These are phyloP conservation scores for Coleophora flavipennella DNA, from an alignment of 2,888 invertebrate genomes.

Conservation along the genomic window DNA sequence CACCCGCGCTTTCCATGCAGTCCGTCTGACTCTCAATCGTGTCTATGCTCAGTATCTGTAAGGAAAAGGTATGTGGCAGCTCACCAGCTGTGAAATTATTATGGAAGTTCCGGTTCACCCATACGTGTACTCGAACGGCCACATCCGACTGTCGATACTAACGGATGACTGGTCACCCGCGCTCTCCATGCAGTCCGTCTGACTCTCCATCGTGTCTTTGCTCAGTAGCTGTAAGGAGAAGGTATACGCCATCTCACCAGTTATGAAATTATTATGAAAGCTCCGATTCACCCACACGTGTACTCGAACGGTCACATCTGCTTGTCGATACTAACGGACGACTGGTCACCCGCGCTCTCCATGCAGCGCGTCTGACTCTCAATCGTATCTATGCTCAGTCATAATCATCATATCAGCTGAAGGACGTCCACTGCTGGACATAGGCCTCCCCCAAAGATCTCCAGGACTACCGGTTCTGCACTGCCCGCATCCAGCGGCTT, in stretches of 20 bases:
- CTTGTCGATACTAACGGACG: conserved; percentile 97
- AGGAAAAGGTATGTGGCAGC: conserved; percentile 99
- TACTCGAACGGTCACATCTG: conserved; percentile 99
- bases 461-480: no score
- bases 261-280: no score
- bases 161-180: no score
- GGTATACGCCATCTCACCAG: no score
- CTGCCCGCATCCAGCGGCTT: no score
- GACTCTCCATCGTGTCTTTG: conserved; percentile 98
- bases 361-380: conserved; percentile 98
- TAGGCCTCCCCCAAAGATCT: no score
- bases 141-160: no score
- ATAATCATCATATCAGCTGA: no score
- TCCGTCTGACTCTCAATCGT: conserved; percentile 98
- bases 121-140: conserved; percentile 98
- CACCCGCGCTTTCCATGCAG: conserved; percentile 96
- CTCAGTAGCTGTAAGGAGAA: conserved; percentile 99
- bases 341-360: conserved; percentile 98
- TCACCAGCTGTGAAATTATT: no score
- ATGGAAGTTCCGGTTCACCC: conserved; percentile 99
- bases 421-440: no score
- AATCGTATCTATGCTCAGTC: conserved; percentile 97
- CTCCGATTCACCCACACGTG: conserved; percentile 98
- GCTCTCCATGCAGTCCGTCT: conserved; percentile 96
- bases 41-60: conserved; percentile 98